Percentiles rank a stretch among this genome's conserved stretches.
Evolutionary conservation across 2,888 invertebrate genomes (phyloP).

Genomic region (Autographa gamma): DNA sequence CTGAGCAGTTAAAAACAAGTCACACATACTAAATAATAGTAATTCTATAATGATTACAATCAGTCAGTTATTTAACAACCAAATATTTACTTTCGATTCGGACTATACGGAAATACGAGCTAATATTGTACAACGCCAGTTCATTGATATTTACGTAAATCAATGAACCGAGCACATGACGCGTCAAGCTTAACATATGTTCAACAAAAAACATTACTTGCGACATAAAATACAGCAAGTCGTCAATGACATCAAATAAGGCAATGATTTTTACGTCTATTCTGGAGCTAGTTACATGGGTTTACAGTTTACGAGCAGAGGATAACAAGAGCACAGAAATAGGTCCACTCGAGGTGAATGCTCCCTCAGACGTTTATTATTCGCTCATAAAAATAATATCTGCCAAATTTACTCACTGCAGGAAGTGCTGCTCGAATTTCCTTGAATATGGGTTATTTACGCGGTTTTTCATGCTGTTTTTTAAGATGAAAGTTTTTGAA

Average conservation of each 20-base stretch:
- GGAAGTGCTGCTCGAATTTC: conserved; percentile 38
- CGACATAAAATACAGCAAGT: conserved; percentile 34
- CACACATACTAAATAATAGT: not conserved
- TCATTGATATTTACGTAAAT: not conserved
- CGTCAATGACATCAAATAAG: conserved; percentile 41
- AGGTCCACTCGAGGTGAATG: conserved; percentile 72
- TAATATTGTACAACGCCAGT: not conserved
- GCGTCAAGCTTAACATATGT: not conserved
- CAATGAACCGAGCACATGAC: not conserved
- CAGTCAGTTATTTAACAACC: not conserved
- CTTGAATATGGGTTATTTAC: conserved; percentile 47
- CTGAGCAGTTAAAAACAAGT: not conserved
- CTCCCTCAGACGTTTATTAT: conserved; percentile 69
- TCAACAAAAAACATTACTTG: not conserved
- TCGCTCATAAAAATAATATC: conserved; percentile 77
- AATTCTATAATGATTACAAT: not conserved
- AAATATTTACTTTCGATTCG: not conserved
- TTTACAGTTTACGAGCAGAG: conserved; percentile 68
- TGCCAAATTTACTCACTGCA: conserved; percentile 51
- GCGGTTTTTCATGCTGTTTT: not conserved
- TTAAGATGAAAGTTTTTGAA: not conserved
- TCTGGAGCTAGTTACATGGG: conserved; percentile 58
- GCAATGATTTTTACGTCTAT: conserved; percentile 40
- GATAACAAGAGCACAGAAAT: conserved; percentile 66
- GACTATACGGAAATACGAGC: not conserved